phyloP scores from a whole-genome alignment of 2,888 invertebrate species.

The Pimpla rufipes region DNA sequence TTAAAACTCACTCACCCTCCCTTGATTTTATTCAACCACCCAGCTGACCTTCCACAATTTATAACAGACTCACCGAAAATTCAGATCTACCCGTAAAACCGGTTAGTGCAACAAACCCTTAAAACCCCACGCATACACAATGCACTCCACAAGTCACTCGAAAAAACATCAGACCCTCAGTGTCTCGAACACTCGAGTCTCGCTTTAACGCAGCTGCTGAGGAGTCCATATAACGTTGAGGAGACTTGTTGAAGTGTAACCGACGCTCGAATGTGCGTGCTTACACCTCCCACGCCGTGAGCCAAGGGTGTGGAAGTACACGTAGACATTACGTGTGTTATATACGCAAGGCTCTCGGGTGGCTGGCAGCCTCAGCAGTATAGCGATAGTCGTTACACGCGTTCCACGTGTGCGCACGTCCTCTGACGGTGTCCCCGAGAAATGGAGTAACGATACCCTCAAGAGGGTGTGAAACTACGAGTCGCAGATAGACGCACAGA shows the following conservation, averaged over 20 bases:
- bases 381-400: conserved; percentile 43
- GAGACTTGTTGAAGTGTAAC: conserved; percentile 25
- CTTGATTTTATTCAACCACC: no score
- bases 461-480: conserved; percentile 27
- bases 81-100: no score
- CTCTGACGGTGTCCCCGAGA: conserved; percentile 6
- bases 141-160: background rate
- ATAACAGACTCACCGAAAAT: no score
- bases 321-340: background rate
- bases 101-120: no score
- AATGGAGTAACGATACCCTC: conserved; percentile 26
- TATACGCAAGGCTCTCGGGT: conserved; percentile 9
- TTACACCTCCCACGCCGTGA: background rate
- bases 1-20: no score
- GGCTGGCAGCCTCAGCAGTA: conserved; percentile 3
- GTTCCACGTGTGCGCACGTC: conserved; percentile 17
- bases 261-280: conserved; percentile 27
- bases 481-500: background rate
- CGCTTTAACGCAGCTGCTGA: conserved; percentile 26
- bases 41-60: no score
- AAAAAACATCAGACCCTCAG: background rate
- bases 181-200: background rate
- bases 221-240: conserved; percentile 14
- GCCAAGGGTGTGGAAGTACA: background rate
- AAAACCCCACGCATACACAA: no score